Conservation (phyloP, 2,888 invertebrate species). For the Timema cristinae region DNA sequence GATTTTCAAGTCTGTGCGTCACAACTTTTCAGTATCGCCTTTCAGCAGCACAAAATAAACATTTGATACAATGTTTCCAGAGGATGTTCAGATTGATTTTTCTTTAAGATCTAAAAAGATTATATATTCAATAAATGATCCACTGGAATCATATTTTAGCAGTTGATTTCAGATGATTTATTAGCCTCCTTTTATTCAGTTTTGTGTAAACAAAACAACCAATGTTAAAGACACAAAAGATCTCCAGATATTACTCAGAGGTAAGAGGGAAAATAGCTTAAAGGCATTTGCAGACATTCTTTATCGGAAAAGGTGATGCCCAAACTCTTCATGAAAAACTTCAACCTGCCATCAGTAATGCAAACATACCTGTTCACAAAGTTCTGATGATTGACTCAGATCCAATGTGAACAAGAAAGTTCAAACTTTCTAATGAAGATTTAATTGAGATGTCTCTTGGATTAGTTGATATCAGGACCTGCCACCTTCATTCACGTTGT, state of each 20-base stretch:
- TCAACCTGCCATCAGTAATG: conserved; percentile 13
- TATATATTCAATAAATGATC: conserved; percentile 4
- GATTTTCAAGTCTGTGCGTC: background rate
- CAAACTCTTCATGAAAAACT: conserved; percentile 12
- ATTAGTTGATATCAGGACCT: conserved; percentile 8
- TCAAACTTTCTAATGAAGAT: conserved; percentile 14
- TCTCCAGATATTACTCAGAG: conserved; percentile 6
- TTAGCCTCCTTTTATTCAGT: conserved; percentile 5
- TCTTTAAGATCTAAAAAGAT: background rate
- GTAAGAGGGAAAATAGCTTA: background rate
- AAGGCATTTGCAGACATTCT: background rate
- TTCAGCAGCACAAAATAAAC: too few relatives aligned
- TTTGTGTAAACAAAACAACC: conserved; percentile 11
- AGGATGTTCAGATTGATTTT: background rate
- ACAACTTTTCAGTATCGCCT: too few relatives aligned
- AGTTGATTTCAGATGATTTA: background rate
- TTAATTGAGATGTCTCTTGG: conserved; percentile 3
- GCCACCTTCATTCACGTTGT: background rate
- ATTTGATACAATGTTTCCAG: too few relatives aligned
- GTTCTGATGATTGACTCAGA: conserved; percentile 9
- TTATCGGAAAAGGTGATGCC: conserved; percentile 13
- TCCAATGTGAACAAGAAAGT: conserved; percentile 13
- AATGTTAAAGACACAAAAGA: conserved; percentile 15
- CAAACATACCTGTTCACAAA: conserved; percentile 12
- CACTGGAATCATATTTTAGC: conserved; percentile 10